A percentile compares a stretch with the other conserved stretches of the same genome.
Evolutionary conservation across 2,113 vertebrate species (phyloP).

Genomic region (Tragulus kanchil): DNA sequence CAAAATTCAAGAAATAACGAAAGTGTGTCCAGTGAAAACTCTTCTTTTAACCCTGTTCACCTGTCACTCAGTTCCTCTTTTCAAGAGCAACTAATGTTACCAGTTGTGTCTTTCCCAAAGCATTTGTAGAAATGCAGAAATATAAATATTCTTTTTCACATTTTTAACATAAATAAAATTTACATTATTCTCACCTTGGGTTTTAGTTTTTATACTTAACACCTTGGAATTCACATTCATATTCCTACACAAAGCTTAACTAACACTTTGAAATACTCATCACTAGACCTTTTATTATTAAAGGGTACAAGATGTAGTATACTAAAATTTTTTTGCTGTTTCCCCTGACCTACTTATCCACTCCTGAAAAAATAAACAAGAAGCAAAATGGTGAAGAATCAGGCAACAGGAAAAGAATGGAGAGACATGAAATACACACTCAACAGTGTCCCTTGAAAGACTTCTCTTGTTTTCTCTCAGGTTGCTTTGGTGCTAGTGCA

Average conservation of each 20-base stretch:
- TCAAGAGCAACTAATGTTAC: neutral
- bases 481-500: neutral
- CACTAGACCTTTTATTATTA: constrained; percentile 5
- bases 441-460: neutral
- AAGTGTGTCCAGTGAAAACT: neutral
- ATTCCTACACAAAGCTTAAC: neutral
- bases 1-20: neutral
- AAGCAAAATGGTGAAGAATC: neutral
- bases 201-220: neutral
- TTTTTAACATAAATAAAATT: constrained; percentile 12
- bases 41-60: neutral
- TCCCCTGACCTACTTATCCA: neutral
- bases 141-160: neutral
- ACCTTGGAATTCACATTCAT: neutral
- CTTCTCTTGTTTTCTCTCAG: neutral
- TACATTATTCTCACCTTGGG: neutral
- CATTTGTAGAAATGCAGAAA: neutral
- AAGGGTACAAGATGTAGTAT: neutral
- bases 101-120: neutral
- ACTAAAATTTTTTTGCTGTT: neutral
- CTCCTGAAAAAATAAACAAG: constrained; percentile 3
- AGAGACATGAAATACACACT: neutral
- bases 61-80: neutral
- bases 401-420: neutral
- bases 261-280: neutral